A percentile compares a stretch with the other conserved stretches of the same genome.
phyloP scores from a whole-genome alignment of 2,113 vertebrate species.

The Aspidoscelis tigris region DNA sequence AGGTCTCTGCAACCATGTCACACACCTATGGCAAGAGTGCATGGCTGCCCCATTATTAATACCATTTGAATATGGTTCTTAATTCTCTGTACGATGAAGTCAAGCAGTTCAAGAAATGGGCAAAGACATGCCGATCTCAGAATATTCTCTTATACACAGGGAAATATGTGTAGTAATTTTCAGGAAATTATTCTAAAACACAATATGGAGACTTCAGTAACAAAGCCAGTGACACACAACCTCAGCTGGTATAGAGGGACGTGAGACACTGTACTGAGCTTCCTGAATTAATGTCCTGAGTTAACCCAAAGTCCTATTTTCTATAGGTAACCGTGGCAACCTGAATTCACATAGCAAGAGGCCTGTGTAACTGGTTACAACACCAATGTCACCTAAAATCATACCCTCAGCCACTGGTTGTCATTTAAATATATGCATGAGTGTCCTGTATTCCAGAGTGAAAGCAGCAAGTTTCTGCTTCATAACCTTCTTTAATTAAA shows the following conservation, averaged over 20 bases:
- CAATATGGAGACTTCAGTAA: accelerated
- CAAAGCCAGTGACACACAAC: neutral
- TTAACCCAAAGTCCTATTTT: slow-evolving; percentile 53
- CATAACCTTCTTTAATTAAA: neutral
- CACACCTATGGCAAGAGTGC: no score
- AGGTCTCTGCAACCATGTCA: no score
- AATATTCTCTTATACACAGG: accelerated
- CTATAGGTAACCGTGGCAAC: slow-evolving; percentile 57
- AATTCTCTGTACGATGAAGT: no score
- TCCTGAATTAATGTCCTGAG: slow-evolving; percentile 24
- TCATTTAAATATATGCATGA: accelerated
- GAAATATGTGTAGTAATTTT: accelerated
- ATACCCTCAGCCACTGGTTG: neutral
- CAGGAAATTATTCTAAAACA: neutral
- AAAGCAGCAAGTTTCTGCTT: neutral
- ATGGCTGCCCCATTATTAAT: no score
- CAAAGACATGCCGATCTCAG: accelerated
- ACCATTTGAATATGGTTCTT: no score
- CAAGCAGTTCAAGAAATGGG: neutral
- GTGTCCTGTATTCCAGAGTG: accelerated
- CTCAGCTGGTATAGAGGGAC: neutral
- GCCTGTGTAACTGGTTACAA: slow-evolving; percentile 18
- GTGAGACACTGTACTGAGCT: slow-evolving; percentile 12
- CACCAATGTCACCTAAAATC: neutral
- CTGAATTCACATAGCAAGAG: slow-evolving; percentile 16